Base-by-base conservation (phyloP, 2,113 vertebrate species). In the Indicator indicator region DNA sequence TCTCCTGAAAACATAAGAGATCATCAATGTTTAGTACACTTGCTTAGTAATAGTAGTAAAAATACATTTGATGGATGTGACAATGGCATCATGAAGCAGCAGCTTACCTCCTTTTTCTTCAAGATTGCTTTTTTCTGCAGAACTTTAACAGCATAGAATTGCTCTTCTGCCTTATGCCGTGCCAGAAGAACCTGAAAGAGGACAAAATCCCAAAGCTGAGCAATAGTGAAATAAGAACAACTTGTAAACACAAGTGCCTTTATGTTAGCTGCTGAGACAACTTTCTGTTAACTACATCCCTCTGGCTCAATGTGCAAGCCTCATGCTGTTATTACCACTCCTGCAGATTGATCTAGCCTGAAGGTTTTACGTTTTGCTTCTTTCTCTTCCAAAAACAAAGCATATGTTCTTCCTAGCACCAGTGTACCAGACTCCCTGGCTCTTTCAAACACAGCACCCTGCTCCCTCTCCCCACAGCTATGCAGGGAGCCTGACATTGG, bases 51-150 rank as follows among this genome's bases (percentile, higher is more conserved):
- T 6, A 62, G 32, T 40, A n/a, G 76, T 10, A 55, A 64, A 72
- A 83, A 63, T 56, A 6, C 16, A 50, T 50, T 27, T 38, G 9
- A 63, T 11, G 8, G 44, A 26, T 7, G 36, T 23, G 9, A 6
- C 27, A 62, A 12, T 11, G 28, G 28, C 14, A 42, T 20, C 4
- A 3, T 9, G 4, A 91, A 65, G 19, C 8, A 54, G 38, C 60
- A 38, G 50, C 91, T 55, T 97, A 99, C 99, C 99, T 99, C 99
- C 62, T 99, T 99, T 96, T 99, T 99, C 95, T 99, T 99, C 87
- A 99, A 97, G 95, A 99, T 99, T 32, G 99, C 99, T 96, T 99
- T 99, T 86, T 99, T 99, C 97, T 99, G 99, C 52, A 99, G 94
- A 59, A 99, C 99, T 97, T 99, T 99, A 93, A 99, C 99, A 9